Base-by-base conservation (phyloP, 2,113 vertebrate genomes). In the Agapornis roseicollis region DNA sequence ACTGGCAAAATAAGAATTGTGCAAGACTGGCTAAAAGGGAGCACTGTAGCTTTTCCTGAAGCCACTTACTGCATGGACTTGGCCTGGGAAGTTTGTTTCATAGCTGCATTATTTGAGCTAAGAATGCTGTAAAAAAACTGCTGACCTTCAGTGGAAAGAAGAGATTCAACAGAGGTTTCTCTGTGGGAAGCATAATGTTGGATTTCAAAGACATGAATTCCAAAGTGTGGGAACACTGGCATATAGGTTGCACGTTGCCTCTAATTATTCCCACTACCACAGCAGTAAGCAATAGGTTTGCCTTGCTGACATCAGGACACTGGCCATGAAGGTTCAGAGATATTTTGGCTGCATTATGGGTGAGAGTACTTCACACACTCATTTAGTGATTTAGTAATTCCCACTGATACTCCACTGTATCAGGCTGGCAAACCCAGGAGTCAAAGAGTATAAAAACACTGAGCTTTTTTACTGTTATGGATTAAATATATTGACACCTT, bases 401-500 rank as follows among this genome's bases (percentile, higher is more conserved):
- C 19, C 39, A 17, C 15, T 5, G 10, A 42, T 65, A 60, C 17
- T 63, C 41, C 17, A 24, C 31, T 7, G 39, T 42, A 55, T 13
- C 64, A 37, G 0, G 1, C 3, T 24, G 16, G 42, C 60, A 77
- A 49, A 56, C 69, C 63, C 5, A 1, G 64, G 27, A 88, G 74
- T 53, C 8, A 2, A n/a, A n/a, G 33, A n/a, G 77, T 37, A 96
- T 25, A 58, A 92, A 85, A 46, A 88, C 89, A 83, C 71, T 23
- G 27, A 80, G 71, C 41, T 66, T 88, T 88, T 85, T 95, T 81
- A 76, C 58, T 94, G 89, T 73, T 94, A 94, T 3, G 0, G 39
- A 95, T 72, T 96, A 94, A 97, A 58, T 96, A 53, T 95, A 96
- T 93, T 56, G 95, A 97, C 89, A 97, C 15, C 65, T 97, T 95